Conservation (phyloP, 2,797 vertebrate genomes). For the Girardinus metallicus region DNA sequence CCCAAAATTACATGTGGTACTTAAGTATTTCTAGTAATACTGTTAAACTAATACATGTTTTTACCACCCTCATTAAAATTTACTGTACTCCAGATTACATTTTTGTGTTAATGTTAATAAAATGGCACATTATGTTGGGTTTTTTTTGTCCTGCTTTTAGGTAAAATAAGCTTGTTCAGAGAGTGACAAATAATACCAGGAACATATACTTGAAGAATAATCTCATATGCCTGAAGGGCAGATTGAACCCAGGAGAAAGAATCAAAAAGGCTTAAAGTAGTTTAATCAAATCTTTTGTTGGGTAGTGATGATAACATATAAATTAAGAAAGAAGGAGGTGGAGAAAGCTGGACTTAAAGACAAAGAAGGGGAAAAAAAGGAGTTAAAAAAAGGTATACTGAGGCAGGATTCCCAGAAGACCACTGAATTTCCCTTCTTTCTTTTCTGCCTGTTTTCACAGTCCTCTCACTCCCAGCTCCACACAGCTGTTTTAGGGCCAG, state of each 20-base stretch:
- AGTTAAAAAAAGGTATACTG: slow-evolving; percentile 52
- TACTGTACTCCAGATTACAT: neutral
- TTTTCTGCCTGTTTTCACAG: slow-evolving; percentile 77
- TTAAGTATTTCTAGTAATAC: neutral
- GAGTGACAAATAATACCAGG: slow-evolving; percentile 9
- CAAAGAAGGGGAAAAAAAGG: slow-evolving; percentile 27
- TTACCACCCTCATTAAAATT: neutral
- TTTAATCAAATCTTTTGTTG: slow-evolving; percentile 10
- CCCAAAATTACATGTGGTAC: neutral
- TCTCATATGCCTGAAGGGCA: slow-evolving; percentile 5
- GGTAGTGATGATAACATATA: slow-evolving; percentile 28
- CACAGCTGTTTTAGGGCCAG: slow-evolving; percentile 84
- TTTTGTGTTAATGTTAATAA: neutral
- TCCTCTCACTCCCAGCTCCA: slow-evolving; percentile 78
- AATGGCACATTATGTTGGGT: neutral
- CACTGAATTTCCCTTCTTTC: slow-evolving; percentile 80
- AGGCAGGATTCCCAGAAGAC: slow-evolving; percentile 74
- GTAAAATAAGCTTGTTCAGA: neutral
- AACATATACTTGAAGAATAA: slow-evolving; percentile 11
- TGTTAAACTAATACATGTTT: neutral
- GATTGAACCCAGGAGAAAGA: neutral
- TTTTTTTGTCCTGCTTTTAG: too few relatives aligned
- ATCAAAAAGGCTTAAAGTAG: neutral
- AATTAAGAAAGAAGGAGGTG: slow-evolving; percentile 32
- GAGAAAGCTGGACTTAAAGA: slow-evolving; percentile 32